phyloP scores from a whole-genome alignment of 2,797 vertebrate genomes.

The Enoplosus armatus region DNA sequence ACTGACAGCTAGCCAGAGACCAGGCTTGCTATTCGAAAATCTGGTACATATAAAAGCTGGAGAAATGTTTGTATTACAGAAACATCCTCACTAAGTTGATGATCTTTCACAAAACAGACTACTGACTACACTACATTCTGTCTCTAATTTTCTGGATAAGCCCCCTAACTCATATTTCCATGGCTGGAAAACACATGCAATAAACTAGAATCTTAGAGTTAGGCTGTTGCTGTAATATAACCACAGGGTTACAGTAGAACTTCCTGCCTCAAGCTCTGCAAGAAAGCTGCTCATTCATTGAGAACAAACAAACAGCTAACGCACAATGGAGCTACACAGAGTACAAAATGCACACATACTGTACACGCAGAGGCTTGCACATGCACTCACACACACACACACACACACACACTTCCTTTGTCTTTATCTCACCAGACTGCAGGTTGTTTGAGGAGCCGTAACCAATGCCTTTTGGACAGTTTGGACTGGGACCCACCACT shows the following conservation, averaged over 20 bases:
- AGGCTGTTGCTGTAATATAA: not conserved
- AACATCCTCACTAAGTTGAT: not conserved
- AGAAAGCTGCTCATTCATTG: not conserved
- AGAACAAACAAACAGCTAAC: not conserved
- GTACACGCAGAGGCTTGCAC: not conserved
- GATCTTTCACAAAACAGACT: no score
- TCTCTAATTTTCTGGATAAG: not conserved
- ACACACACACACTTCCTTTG: not conserved
- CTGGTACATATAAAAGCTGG: not conserved
- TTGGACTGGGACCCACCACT: constrained; percentile 85
- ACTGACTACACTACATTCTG: no score
- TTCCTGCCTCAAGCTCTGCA: not conserved
- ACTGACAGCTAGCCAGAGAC: constrained; percentile 15
- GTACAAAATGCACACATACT: not conserved
- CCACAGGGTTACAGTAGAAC: not conserved
- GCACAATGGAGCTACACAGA: not conserved
- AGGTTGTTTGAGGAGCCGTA: constrained; percentile 91
- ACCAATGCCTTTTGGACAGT: constrained; percentile 91
- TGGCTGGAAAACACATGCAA: not conserved
- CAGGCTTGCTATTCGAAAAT: not conserved
- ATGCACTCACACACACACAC: not conserved
- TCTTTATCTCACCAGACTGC: constrained; percentile 92
- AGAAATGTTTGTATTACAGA: not conserved
- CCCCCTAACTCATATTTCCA: not conserved
- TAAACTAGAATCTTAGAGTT: not conserved